Evolutionary conservation across 2,888 invertebrate species (phyloP).

Genomic region (Cantharis nigra): DNA sequence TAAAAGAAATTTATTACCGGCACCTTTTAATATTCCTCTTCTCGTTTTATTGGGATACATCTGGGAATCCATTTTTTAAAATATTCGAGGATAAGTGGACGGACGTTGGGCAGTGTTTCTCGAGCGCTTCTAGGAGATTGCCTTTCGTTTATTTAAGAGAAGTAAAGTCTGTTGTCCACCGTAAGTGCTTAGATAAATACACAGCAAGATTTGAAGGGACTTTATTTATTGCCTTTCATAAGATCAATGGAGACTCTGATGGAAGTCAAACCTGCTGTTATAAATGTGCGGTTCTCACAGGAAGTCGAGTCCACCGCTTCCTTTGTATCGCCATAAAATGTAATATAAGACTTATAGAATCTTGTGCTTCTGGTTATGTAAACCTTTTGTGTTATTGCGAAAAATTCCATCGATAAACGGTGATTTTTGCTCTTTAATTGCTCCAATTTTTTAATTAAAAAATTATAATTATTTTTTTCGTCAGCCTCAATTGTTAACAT

Average conservation of each 20-base stretch:
- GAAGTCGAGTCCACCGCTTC: slow-evolving; percentile 24
- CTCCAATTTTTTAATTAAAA: neutral
- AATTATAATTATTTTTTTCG: neutral
- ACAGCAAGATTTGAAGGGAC: slow-evolving; percentile 15
- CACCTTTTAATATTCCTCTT: neutral
- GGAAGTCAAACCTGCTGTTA: slow-evolving; percentile 26
- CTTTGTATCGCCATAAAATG: slow-evolving; percentile 25
- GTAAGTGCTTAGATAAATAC: slow-evolving; percentile 26
- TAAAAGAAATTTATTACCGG: neutral
- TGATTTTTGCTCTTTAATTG: neutral
- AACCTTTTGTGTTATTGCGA: neutral
- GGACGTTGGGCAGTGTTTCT: neutral
- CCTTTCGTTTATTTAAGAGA: slow-evolving; percentile 13
- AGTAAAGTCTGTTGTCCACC: slow-evolving; percentile 21
- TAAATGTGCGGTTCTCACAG: slow-evolving; percentile 21
- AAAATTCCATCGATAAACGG: neutral
- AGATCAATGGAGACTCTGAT: slow-evolving; percentile 24
- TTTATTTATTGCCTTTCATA: slow-evolving; percentile 23
- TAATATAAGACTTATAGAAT: slow-evolving; percentile 15
- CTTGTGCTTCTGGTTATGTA: slow-evolving; percentile 16
- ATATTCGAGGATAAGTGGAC: neutral
- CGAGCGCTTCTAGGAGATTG: neutral
- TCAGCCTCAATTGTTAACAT: neutral
- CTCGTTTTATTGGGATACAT: neutral
- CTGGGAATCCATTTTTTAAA: neutral